phyloP scores from a whole-genome alignment of 2,797 vertebrate species.

The Lagodon rhomboides region DNA sequence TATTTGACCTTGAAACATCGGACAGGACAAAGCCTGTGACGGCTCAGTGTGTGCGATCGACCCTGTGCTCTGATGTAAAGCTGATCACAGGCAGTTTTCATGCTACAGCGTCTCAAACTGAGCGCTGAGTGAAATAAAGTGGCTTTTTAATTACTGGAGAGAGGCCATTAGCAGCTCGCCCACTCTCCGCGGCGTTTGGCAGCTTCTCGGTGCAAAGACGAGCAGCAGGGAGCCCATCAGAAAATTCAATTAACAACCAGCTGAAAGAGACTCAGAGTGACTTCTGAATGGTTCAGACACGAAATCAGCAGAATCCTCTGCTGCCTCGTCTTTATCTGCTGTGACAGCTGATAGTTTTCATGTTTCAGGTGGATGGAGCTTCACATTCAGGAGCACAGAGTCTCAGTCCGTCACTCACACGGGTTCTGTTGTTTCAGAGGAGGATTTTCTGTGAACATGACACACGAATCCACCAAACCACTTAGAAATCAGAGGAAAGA shows the following conservation, averaged over 20 bases:
- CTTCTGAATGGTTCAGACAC: background rate
- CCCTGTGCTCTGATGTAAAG: background rate
- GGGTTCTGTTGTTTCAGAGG: background rate
- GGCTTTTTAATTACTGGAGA: constrained; percentile 78
- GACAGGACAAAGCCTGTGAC: background rate
- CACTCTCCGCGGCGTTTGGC: constrained; percentile 45
- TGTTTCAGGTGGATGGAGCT: background rate
- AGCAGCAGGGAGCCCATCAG: constrained; percentile 58
- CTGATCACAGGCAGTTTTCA: background rate
- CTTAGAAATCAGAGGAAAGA: too few species aligned
- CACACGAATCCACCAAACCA: too few species aligned
- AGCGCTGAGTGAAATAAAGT: constrained; percentile 68
- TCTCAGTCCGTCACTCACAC: background rate
- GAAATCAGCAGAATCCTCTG: background rate
- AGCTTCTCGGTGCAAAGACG: constrained; percentile 44
- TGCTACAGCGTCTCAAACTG: background rate
- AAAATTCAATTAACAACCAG: constrained; percentile 58
- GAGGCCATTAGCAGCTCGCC: constrained; percentile 68
- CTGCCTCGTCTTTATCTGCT: background rate
- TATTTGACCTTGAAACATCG: too few species aligned
- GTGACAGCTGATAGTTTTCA: background rate
- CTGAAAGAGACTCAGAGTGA: constrained; percentile 2
- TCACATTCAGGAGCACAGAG: background rate
- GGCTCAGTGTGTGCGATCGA: background rate
- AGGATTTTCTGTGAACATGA: background rate